Conservation (phyloP, 2,797 vertebrate genomes). For the Leuciscus waleckii region DNA sequence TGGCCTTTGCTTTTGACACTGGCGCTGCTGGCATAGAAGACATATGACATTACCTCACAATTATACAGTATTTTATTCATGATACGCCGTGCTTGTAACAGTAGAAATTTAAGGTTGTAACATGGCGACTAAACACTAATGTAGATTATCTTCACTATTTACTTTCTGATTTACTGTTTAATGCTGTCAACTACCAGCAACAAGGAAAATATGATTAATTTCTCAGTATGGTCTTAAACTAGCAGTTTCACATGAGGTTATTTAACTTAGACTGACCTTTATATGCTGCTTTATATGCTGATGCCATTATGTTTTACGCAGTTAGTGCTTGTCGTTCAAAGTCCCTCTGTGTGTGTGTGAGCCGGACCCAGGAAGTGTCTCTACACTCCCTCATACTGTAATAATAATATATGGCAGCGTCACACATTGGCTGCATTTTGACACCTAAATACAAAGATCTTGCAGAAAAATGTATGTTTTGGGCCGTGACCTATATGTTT, state of each 20-base stretch:
- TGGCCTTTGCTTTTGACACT: too few species aligned
- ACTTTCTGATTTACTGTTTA: neutral
- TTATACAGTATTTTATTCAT: too few species aligned
- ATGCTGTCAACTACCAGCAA: neutral
- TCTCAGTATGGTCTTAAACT: neutral
- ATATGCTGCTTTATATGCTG: neutral
- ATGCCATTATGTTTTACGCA: neutral
- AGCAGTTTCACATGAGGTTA: neutral
- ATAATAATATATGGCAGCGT: too few species aligned
- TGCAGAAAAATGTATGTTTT: neutral
- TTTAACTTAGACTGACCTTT: slow-evolving; percentile 3
- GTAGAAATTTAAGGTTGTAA: neutral
- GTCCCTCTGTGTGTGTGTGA: neutral
- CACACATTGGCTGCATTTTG: neutral
- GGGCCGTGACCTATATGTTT: neutral
- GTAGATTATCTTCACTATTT: neutral
- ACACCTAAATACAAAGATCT: neutral
- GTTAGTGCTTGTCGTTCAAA: neutral
- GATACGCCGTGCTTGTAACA: neutral
- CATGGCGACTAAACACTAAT: neutral
- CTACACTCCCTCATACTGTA: neutral
- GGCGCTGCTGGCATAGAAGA: too few species aligned
- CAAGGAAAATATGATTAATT: neutral
- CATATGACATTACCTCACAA: too few species aligned
- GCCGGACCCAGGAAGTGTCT: neutral